phyloP scores from a whole-genome alignment of 1,140 invertebrate genomes.

The Drosophila obscura region DNA sequence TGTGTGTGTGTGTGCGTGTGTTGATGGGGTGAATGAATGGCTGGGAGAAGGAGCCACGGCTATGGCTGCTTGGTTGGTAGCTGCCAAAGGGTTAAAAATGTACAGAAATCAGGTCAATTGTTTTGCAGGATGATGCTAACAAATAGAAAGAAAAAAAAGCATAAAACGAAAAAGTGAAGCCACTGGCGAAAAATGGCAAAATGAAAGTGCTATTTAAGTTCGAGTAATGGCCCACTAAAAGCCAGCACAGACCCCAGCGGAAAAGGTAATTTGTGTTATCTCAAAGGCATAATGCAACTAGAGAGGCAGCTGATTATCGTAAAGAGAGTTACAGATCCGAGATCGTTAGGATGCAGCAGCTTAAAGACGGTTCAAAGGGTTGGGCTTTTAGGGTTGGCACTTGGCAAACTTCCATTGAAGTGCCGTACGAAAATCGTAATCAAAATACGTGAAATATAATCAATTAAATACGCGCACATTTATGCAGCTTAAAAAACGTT shows the following conservation, averaged over 20 bases:
- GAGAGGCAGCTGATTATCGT: not conserved
- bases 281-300: conserved; percentile 43
- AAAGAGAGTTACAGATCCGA: not conserved
- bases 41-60: conserved; percentile 13
- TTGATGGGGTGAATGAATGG: conserved; percentile 31
- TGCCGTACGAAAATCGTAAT: too few relatives aligned
- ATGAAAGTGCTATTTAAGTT: conserved; percentile 58
- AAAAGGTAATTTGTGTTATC: conserved; percentile 53
- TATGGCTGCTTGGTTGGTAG: not conserved
- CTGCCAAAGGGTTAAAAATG: conserved; percentile 75
- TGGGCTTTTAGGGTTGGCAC: too few relatives aligned
- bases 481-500: not conserved
- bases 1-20: not conserved
- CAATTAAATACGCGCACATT: too few relatives aligned
- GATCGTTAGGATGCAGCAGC: too few relatives aligned
- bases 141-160: conserved; percentile 11
- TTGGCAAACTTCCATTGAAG: too few relatives aligned
- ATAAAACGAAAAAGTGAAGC: conserved; percentile 38
- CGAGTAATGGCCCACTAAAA: conserved; percentile 40
- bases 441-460: too few relatives aligned
- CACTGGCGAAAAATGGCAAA: conserved; percentile 41
- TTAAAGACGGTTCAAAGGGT: too few relatives aligned
- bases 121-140: conserved; percentile 64
- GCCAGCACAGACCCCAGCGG: conserved; percentile 6
- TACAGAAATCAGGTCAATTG: conserved; percentile 78